These are phyloP conservation scores for Conops quadrifasciatus DNA, from an alignment of 2,888 invertebrate species.

Conservation along the genomic window DNA sequence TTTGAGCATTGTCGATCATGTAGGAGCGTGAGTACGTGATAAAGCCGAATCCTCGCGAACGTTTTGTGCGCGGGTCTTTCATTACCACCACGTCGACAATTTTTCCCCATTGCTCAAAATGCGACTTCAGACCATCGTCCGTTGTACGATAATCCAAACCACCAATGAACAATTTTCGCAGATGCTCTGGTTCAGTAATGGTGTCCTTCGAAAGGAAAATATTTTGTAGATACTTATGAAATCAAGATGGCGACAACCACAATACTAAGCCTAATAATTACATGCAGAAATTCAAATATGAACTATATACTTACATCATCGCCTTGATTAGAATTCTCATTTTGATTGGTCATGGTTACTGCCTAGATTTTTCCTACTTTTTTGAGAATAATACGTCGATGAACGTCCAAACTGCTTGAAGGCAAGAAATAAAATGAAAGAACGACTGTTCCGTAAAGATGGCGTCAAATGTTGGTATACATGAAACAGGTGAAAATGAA, in stretches of 20 bases:
- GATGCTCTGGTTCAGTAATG: conserved; percentile 71
- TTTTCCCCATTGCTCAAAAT: conserved; percentile 97
- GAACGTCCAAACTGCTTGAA: conserved; percentile 19
- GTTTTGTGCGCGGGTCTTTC: conserved; percentile 94
- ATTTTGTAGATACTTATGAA: conserved; percentile 6
- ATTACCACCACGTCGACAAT: conserved; percentile 96
- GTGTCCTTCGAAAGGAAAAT: conserved; percentile 46
- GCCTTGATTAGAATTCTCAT: conserved; percentile 42
- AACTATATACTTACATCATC: conserved; percentile 43
- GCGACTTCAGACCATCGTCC: conserved; percentile 88
- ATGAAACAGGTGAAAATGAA: neutral
- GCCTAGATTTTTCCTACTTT: conserved; percentile 18
- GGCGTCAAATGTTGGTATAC: neutral
- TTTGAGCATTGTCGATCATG: conserved; percentile 97
- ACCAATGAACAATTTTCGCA: conserved; percentile 93
- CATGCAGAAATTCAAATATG: neutral
- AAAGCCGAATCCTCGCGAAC: conserved; percentile 97
- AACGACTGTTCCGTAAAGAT: neutral
- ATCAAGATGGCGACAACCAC: conserved; percentile 42
- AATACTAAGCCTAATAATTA: neutral
- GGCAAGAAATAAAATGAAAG: conserved; percentile 35
- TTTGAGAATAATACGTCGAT: neutral
- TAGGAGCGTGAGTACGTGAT: conserved; percentile 92
- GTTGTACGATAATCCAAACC: conserved; percentile 94
- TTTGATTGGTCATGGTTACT: conserved; percentile 42